These are phyloP conservation scores for Aegotheles bennettii DNA, from an alignment of 2,113 vertebrate genomes.

Conservation along the genomic window DNA sequence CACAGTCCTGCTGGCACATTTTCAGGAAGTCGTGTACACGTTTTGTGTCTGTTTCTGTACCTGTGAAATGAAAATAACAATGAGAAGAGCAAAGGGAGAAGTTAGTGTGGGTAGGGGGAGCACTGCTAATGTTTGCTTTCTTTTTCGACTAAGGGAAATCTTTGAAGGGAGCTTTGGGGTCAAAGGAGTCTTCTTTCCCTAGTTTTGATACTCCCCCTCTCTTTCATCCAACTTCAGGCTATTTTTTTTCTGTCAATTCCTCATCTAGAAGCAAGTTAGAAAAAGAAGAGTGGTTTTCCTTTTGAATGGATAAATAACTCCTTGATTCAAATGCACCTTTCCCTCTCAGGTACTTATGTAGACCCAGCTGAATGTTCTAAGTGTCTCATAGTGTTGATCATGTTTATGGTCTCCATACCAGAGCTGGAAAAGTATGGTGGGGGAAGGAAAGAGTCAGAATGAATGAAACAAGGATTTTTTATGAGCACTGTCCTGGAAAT, in stretches of 20 bases:
- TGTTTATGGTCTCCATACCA: not conserved
- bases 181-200: not conserved
- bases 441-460: not conserved
- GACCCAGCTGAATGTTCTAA: fast-evolving
- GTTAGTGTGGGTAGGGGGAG: not conserved
- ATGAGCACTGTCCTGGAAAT: not conserved
- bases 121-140: not conserved
- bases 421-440: not conserved
- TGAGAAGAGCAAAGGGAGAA: not conserved
- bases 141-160: not conserved
- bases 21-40: not conserved
- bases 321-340: not conserved
- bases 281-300: not conserved
- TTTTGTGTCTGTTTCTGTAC: not conserved
- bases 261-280: not conserved
- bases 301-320: not conserved
- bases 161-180: not conserved
- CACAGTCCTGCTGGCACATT: not conserved
- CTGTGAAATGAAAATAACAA: not conserved
- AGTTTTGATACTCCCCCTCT: not conserved
- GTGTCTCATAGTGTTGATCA: not conserved
- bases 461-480: not conserved
- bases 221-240: not conserved
- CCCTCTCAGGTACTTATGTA: not conserved
- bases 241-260: not conserved